Evolutionary conservation across 2,888 invertebrate genomes (phyloP), one percentile per base, ranked within the genome.

Genomic region (Agriopis marginaria): DNA sequence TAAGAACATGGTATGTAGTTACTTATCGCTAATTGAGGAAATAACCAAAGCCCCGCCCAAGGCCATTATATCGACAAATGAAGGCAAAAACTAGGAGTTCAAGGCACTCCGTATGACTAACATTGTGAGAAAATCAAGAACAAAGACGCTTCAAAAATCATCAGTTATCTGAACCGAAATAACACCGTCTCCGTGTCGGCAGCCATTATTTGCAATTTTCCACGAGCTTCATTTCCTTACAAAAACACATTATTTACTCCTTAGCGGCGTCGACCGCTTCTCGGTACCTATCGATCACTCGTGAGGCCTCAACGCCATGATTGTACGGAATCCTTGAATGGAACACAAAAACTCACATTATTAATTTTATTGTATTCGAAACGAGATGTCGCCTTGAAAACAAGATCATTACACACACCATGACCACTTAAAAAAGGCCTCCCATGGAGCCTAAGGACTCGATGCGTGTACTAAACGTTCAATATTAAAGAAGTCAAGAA

Each of bases 351-450:
- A 90, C 85, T 84, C 81, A 78, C 86, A 86, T 89, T 88, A 90
- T 86, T 86, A 86, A 88, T 89, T 88, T 89, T 85, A 89, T 90
- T 90, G 88, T 89, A 84, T 86, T 86, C 86, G 78, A 86, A 88
- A 84, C 86, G 84, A 88, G 87, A 90, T 90, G 90, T 90, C 87
- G 86, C 91, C 89, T 91, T 89, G 87, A 89, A 85, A 84, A 89
- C 89, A 88, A 87, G 82, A 86, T 86, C 84, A 86, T 84, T 84
- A 85, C 81, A 84, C 74, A 81, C 79, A 83, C 77, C 77, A 74
- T 81, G 77, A 82, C 89, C 89, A 89, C 60, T 75, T 66, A 73
- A 76, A 77, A 75, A 73, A 82, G 89, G 84, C 77, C 89, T 84
- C 81, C 78, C 72, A 75, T 68, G 62, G 77, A 77, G 71, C 63